phyloP scores from a whole-genome alignment of 2,113 vertebrate genomes.

The Pterophyllum scalare region DNA sequence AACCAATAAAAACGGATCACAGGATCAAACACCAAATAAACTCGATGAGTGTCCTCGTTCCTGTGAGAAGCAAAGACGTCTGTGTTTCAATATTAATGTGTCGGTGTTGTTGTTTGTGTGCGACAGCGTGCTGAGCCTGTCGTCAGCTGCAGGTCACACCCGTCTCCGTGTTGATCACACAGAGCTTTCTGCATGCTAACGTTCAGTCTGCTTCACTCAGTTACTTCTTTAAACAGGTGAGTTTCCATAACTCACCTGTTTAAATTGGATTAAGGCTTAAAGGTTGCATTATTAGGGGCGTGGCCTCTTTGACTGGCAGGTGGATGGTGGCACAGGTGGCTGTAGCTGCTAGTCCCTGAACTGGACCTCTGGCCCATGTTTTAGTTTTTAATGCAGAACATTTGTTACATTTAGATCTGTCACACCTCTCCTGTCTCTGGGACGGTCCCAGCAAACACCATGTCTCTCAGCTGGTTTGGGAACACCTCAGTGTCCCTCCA shows the following conservation, averaged over 20 bases:
- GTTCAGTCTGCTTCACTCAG: not conserved
- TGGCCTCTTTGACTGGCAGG: not conserved
- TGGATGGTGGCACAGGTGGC: no score
- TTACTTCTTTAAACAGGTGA: no score
- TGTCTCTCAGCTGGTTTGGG: no score
- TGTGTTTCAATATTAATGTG: not conserved
- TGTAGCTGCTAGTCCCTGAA: not conserved
- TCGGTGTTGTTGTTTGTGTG: not conserved
- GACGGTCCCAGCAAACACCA: no score
- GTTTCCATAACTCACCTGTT: no score
- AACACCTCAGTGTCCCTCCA: no score
- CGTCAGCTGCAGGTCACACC: not conserved
- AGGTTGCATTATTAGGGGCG: no score
- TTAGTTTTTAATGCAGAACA: not conserved
- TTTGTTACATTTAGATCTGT: rapidly evolving
- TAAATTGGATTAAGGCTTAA: no score
- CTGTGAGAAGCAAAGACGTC: not conserved
- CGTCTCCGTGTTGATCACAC: no score
- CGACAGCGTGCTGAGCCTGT: not conserved
- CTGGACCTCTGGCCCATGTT: rapidly evolving
- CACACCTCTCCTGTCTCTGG: not conserved
- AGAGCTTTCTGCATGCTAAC: not conserved
- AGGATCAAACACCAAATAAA: not conserved
- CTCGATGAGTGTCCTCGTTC: not conserved
- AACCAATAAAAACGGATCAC: not conserved